Evolutionary conservation across 2,888 invertebrate species (phyloP), one percentile per base, ranked within the genome.

Genomic region (Cryptocheilus praepositus): DNA sequence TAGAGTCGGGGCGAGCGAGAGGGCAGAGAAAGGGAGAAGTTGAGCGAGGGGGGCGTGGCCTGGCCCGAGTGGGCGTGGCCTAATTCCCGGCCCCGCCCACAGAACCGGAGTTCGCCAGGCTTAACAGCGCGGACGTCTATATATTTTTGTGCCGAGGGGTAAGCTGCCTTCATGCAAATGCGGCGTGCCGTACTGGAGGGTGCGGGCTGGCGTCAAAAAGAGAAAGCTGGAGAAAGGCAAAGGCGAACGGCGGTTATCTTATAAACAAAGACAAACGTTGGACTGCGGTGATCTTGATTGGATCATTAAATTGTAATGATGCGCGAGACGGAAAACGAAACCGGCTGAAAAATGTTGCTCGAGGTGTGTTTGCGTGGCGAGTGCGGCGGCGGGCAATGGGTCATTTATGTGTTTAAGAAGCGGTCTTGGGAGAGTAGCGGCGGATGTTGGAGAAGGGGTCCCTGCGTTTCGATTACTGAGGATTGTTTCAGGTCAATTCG

Each of bases 111-210:
- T 43, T 21, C 67, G 45, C 51, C 43, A 52, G 19, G 25, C 28
- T 49, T 69, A 57, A 67, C 57, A 13, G 61, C 55, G 65, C 56
- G 25, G 62, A 51, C 54, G 52, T 67, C 64, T 67, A 73, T 59
- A 59, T 70, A 81, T 83, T 82, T 83, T 81, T 81, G 72, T 72
- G 46, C 63, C 65, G 45, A 64, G 67, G 81, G 78, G 77, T 74
- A 73, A 79, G 80, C 74, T 80, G 72, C 77, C 71, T 76, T 71
- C 73, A 72, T 70, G 79, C 78, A 74, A 79, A 80, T 71, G 64
- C 71, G 66, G 72, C 73, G 36, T 58, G 44, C 45, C 36, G 18
- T 52, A 16, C 36, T 11, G 36, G 13, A 44, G 19, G 46, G 25
- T 0, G 44, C n/a, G 45, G 57, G 46, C 11, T 58, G 22, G 18